Evolutionary conservation across 2,113 vertebrate genomes (phyloP).

Genomic region (Ophiodon elongatus): DNA sequence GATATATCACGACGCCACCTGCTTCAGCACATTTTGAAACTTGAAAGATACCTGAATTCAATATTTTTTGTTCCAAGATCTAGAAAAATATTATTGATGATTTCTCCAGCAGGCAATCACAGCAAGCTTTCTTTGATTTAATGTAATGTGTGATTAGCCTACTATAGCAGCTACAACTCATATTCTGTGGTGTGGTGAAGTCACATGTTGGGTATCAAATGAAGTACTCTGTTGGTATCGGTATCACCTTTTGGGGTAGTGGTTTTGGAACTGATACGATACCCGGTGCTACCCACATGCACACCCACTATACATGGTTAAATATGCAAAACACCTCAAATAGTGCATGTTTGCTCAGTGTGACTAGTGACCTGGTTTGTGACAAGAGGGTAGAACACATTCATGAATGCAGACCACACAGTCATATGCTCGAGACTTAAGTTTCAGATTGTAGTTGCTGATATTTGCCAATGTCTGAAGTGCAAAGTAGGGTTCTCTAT

Average conservation of each 20-base stretch:
- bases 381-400: background rate
- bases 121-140: background rate
- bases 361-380: background rate
- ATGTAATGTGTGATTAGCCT: background rate
- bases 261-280: background rate
- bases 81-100: background rate
- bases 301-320: background rate
- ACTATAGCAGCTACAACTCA: background rate
- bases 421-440: slow-evolving; percentile 12
- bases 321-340: background rate
- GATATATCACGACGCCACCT: slow-evolving; percentile 37
- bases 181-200: background rate
- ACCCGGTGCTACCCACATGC: background rate
- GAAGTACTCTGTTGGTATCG: no score
- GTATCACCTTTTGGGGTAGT: background rate
- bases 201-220: background rate
- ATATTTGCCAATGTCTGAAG: slow-evolving; percentile 67
- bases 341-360: background rate
- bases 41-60: background rate
- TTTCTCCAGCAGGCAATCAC: background rate
- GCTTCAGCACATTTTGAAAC: slow-evolving; percentile 17
- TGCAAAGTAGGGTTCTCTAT: slow-evolving; percentile 59
- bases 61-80: background rate
- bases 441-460: slow-evolving; percentile 33
- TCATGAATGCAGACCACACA: slow-evolving; percentile 33